A percentile compares a stretch with the other conserved stretches of the same genome.
These are phyloP conservation scores for Sericinus montela DNA, from an alignment of 2,888 invertebrate species.

Conservation along the genomic window DNA sequence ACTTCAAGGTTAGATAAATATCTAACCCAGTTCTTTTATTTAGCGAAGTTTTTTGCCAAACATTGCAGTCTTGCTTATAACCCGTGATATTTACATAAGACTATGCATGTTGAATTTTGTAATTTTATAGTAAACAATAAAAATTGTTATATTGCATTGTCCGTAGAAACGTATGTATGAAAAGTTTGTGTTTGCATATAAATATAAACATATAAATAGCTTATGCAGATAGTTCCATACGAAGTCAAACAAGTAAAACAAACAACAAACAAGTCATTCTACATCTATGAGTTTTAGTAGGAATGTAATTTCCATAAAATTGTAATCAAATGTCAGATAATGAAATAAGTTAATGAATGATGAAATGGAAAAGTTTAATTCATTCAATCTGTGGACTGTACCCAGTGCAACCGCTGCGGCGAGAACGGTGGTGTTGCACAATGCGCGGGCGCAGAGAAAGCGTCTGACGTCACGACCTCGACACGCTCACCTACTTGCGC, in stretches of 20 bases:
- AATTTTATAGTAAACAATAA: conserved; percentile 56
- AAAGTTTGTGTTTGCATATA: not conserved
- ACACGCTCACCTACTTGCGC: conserved; percentile 75
- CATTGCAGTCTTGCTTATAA: conserved; percentile 6
- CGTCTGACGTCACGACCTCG: conserved; percentile 77
- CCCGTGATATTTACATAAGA: conserved; percentile 2
- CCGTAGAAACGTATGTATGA: conserved; percentile 36
- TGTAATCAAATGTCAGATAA: too few species aligned
- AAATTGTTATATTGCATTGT: conserved; percentile 56
- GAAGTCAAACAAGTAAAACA: too few species aligned
- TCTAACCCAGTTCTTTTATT: conserved; percentile 12
- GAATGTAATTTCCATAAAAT: too few species aligned
- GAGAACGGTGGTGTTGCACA: conserved; percentile 49
- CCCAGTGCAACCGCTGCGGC: conserved; percentile 21
- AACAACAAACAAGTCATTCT: too few species aligned
- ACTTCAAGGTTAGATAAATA: conserved; percentile 8
- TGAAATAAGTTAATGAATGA: too few species aligned
- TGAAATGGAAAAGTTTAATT: too few species aligned
- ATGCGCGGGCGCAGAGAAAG: conserved; percentile 72
- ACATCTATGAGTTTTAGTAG: too few species aligned
- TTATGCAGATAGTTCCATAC: too few species aligned
- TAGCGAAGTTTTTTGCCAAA: conserved; percentile 11
- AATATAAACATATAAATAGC: too few species aligned
- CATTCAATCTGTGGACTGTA: conserved; percentile 17
- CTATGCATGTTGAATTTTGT: conserved; percentile 11